Evolutionary conservation across 2,797 vertebrate species (phyloP), one percentile per base, ranked within the genome.

Genomic region (Babyrousa celebensis): DNA sequence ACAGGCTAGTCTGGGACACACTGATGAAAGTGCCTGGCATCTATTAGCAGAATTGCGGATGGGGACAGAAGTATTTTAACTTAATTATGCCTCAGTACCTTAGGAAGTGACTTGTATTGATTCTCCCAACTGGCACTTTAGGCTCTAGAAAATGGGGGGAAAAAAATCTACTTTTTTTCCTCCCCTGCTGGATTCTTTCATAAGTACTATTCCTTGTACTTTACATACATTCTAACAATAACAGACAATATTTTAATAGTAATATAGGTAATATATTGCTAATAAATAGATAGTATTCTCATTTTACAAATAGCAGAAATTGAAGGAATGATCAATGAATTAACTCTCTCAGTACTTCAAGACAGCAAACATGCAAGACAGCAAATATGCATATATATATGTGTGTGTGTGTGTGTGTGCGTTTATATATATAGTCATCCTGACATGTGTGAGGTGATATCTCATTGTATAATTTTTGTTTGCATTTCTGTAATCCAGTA

Each of bases 21-120:
- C 72, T 96, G 96, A 97, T 94, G 92, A 93, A 96, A 93, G 58
- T 62, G 68, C 70, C 68, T 72, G 43, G 60, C 74, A 88, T 89
- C 91, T 94, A 85, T 89, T 89, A 94, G 93, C 91, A 95, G 89
- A 87, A 97, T 92, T 95, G 78, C 84, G 94, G 72, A 92, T 96
- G 87, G 70, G 74, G 91, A 96, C 84, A 90, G 86, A 95, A 95
- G 94, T 74, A 62, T 97, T 97, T 97, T 97, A 95, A 96, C 92
- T 97, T 91, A 97, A 89, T 96, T 97, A 95, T 88, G 54, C 54
- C 85, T 91, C 83, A 72, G 87, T 85, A 96, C 71, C 95, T 88
- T 82, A 91, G 83, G 78, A 97, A 95, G 91, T 97, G 36, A 25
- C 68, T 96, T 93, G 71, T 96, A 97, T 97, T 91, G 94, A 97